These are phyloP conservation scores for Diabrotica balteata DNA, from an alignment of 2,888 invertebrate genomes.

Conservation along the genomic window DNA sequence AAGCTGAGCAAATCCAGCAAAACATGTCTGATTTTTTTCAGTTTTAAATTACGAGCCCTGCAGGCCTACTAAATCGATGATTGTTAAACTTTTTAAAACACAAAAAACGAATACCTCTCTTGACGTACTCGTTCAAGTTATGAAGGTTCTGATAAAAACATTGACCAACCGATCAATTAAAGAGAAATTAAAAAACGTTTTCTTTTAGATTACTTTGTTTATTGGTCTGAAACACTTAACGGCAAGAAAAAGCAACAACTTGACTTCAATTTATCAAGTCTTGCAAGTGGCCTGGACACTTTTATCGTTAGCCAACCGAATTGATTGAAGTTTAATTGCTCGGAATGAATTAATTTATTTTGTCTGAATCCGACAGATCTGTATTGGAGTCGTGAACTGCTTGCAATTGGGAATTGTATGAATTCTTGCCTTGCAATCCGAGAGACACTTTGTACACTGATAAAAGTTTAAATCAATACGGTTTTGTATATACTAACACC, in stretches of 20 bases:
- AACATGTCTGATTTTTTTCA: no score
- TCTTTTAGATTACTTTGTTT: constrained; percentile 18
- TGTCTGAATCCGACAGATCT: constrained; percentile 42
- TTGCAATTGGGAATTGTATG: constrained; percentile 3
- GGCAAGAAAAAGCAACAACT: constrained; percentile 28
- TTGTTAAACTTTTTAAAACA: no score
- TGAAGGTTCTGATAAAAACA: no score
- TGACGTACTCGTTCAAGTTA: no score
- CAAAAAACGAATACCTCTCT: no score
- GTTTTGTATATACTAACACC: no score
- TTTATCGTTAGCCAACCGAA: constrained; percentile 47
- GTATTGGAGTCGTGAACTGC: constrained; percentile 26
- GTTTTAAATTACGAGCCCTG: no score
- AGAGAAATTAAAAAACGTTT: constrained; percentile 17
- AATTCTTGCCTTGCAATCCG: no score
- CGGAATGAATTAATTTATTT: constrained; percentile 52
- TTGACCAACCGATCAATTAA: constrained; percentile 7
- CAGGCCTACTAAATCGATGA: no score
- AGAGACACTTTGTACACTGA: no score
- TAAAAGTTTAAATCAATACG: no score
- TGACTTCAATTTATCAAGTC: constrained; percentile 29
- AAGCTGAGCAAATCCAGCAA: no score
- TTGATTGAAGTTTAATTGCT: constrained; percentile 51
- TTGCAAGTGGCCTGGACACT: constrained; percentile 50
- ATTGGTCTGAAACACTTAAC: constrained; percentile 20